A percentile compares a stretch with the other conserved stretches of the same genome.
Conservation (phyloP, 2,888 invertebrate genomes). For the Tenthredo amoena region DNA sequence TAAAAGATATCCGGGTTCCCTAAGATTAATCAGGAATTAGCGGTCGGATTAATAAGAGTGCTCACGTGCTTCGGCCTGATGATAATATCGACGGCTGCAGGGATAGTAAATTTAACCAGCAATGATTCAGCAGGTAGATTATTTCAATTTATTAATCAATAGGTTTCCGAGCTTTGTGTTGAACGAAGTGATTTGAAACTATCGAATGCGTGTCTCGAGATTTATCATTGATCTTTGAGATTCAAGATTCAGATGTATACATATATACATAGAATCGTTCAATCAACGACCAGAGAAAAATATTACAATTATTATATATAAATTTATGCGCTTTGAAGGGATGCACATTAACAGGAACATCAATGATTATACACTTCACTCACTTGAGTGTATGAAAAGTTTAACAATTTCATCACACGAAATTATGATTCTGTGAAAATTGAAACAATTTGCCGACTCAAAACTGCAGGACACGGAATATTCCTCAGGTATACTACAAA, state of each 20-base stretch:
- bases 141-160: neutral
- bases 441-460: neutral
- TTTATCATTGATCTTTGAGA: neutral
- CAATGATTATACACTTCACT: too few species aligned
- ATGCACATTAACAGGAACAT: neutral
- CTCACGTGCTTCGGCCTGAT: neutral
- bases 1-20: constrained; percentile 28
- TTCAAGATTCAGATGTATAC: neutral
- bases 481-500: neutral
- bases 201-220: neutral
- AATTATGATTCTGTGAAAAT: neutral
- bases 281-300: neutral
- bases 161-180: neutral
- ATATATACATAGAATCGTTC: neutral
- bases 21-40: constrained; percentile 11
- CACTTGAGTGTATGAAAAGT: too few species aligned
- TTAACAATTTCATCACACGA: too few species aligned
- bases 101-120: neutral
- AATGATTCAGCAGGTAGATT: neutral
- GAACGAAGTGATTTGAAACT: neutral
- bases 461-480: neutral
- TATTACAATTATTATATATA: neutral
- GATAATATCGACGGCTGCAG: neutral
- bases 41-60: neutral
- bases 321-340: neutral